Conservation (phyloP, 30 jellyfish, hydroid and myxozoan genomes). For the Clytia hemisphaerica region DNA sequence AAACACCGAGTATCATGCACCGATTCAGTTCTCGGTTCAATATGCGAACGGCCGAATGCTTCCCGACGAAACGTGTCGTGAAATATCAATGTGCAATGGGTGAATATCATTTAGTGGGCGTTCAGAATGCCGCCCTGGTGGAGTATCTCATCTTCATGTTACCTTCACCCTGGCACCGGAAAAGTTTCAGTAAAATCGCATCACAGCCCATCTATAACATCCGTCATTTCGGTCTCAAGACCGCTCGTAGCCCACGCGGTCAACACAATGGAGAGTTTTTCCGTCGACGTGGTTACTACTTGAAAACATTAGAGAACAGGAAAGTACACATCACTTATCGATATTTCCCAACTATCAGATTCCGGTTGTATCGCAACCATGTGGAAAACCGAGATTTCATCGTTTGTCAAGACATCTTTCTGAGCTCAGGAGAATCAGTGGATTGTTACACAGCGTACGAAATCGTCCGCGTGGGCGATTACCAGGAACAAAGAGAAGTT, state of each 20-base stretch:
- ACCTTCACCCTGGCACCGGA: constrained; percentile 29
- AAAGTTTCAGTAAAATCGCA: background rate
- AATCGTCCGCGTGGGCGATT: too few species aligned
- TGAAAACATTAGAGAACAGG: constrained; percentile 29
- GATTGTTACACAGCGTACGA: constrained; percentile 32
- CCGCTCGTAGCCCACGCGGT: constrained; percentile 14
- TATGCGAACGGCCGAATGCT: constrained; percentile 25
- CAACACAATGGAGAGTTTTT: constrained; percentile 10
- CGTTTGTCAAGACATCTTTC: constrained; percentile 26
- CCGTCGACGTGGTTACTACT: constrained; percentile 32
- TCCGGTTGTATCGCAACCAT: constrained; percentile 27
- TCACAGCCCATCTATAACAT: constrained; percentile 6
- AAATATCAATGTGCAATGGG: constrained; percentile 16
- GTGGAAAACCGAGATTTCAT: background rate
- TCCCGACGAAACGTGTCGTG: constrained; percentile 18
- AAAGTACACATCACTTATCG: constrained; percentile 40
- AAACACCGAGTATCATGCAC: constrained; percentile 15
- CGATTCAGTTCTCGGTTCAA: background rate
- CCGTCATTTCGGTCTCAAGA: constrained; percentile 19
- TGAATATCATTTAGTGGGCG: constrained; percentile 2
- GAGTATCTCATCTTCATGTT: constrained; percentile 23
- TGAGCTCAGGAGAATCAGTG: constrained; percentile 19
- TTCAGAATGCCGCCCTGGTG: constrained; percentile 17
- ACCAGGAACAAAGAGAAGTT: too few species aligned
- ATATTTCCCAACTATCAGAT: constrained; percentile 33